Conservation (phyloP, 2,113 vertebrate genomes). For the Rattus norvegicus region DNA sequence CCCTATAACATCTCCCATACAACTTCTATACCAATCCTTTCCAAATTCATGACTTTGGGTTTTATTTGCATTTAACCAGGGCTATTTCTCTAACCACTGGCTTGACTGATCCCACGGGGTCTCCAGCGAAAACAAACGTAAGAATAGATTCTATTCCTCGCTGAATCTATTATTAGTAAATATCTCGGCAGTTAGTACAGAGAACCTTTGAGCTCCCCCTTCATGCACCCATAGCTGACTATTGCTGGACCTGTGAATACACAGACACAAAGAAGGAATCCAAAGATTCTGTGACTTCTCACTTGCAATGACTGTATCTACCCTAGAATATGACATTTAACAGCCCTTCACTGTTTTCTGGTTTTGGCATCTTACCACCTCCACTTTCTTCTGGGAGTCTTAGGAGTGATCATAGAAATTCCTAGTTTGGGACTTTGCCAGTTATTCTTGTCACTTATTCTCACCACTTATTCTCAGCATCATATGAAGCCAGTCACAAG, state of each 20-base stretch:
- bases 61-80: neutral
- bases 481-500: rapidly evolving
- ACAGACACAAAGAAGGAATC: neutral
- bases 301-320: neutral
- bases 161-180: neutral
- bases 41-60: neutral
- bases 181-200: neutral
- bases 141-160: too few relatives aligned
- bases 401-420: neutral
- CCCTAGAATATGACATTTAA: neutral
- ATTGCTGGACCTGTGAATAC: neutral
- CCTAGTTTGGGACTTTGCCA: neutral
- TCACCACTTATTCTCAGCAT: neutral
- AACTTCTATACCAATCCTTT: neutral
- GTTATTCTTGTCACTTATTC: neutral
- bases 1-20: too few relatives aligned
- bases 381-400: neutral
- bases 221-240: neutral
- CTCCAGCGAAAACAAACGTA: neutral
- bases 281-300: neutral
- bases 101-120: neutral
- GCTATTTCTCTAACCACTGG: neutral
- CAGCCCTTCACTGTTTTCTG: neutral
- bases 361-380: neutral
- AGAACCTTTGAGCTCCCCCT: neutral